These are phyloP conservation scores for Drosophila paucipuncta DNA, from an alignment of 2,888 invertebrate genomes.

Conservation along the genomic window DNA sequence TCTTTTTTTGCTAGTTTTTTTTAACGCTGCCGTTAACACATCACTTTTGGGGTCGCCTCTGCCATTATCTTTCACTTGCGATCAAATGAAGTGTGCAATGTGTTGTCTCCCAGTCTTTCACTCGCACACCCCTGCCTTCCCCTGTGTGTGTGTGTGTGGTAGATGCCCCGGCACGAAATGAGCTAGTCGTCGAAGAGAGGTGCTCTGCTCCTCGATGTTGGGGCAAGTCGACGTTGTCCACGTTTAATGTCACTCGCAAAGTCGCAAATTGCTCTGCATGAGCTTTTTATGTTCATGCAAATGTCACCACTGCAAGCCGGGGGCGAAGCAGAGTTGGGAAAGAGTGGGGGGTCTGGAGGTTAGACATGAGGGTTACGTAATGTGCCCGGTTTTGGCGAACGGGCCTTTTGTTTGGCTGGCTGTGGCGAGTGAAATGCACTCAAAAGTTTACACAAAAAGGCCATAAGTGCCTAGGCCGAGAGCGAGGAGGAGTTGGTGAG, in stretches of 20 bases:
- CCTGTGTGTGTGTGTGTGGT: constrained; percentile 15
- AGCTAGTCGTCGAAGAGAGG: constrained; percentile 41
- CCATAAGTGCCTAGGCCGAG: constrained; percentile 67
- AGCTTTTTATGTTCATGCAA: constrained; percentile 83
- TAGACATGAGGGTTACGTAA: constrained; percentile 48
- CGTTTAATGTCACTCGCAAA: constrained; percentile 82
- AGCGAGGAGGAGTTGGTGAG: not conserved
- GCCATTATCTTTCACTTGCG: constrained; percentile 80
- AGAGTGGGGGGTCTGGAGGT: not conserved
- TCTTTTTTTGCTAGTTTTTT: constrained; percentile 47
- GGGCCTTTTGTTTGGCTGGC: constrained; percentile 74
- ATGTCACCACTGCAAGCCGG: constrained; percentile 73
- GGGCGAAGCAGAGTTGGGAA: constrained; percentile 18
- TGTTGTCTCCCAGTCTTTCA: constrained; percentile 49
- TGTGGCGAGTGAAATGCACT: constrained; percentile 78
- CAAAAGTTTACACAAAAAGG: constrained; percentile 79
- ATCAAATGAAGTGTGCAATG: constrained; percentile 80
- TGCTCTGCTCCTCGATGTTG: constrained; percentile 16
- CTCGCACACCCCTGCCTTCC: not conserved
- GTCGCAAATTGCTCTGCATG: constrained; percentile 83
- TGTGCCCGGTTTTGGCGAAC: constrained; percentile 52
- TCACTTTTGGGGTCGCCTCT: constrained; percentile 64
- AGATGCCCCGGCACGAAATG: constrained; percentile 58
- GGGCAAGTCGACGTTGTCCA: constrained; percentile 58
- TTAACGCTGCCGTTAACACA: constrained; percentile 78